Evolutionary conservation across 2,888 invertebrate species (phyloP), one percentile per base, ranked within the genome.

Genomic region (Sphaerophoria taeniata): DNA sequence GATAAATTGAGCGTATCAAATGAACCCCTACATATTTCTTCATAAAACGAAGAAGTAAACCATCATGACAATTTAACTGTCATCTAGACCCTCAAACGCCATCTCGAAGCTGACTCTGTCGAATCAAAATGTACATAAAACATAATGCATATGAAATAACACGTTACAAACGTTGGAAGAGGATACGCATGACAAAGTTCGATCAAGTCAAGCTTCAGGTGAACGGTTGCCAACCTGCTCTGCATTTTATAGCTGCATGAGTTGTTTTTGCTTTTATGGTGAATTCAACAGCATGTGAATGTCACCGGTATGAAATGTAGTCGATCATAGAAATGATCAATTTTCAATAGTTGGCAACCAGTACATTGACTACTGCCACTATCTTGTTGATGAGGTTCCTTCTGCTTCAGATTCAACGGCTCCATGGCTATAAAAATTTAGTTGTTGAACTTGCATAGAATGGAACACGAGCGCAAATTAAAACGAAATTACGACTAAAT

Each of bases 401-500:
- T 47, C 47, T 47, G 49, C 67, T 39, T 39, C 39, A 39, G 2
- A 7, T 39, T 70, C 65, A 55, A 61, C 14, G 49, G 6, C 51
- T 14, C 39, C 69, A 45, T 9, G 24, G 39, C 53, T 70, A 55
- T 43, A 51, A 3, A 65, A 36, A 67, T 49, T 67, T 39, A 36
- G 67, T 53, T 67, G 53, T 53, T 39, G 16, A 39, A 67, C 24
- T 36, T 67, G 51, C 36, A 67, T 53, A 39, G 53, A 71, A 63
- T 69, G 72, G 79, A 87, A 83, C 75, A 72, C 76, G 83, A 82
- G 67, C 72, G 65, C 75, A 73, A 87, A 87, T 87, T 87, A 87
- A 87, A 87, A 87, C 79, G 67, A 87, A 87, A 87, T 87, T 87
- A 87, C 72, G 67, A 69, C 83, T 73, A 83, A 83, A 83, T 87